Percentiles rank a stretch among this genome's conserved stretches.
Conservation (phyloP, 2,888 invertebrate species). For the Microctonus hyperodae region DNA sequence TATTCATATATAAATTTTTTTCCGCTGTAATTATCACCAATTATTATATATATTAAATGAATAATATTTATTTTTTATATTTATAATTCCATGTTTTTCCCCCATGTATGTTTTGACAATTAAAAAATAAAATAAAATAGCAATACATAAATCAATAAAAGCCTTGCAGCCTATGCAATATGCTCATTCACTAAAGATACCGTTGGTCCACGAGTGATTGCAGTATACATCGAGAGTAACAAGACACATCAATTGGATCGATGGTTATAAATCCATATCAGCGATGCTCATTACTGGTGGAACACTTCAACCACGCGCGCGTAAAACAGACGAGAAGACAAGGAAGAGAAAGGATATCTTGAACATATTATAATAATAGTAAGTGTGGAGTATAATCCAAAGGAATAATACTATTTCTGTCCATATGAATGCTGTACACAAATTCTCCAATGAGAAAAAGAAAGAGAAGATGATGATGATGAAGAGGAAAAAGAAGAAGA, state of each 20-base stretch:
- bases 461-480: conserved; percentile 18
- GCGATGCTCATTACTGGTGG: conserved; percentile 50
- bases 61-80: too few relatives aligned
- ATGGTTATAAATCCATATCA: conserved; percentile 54
- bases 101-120: too few relatives aligned
- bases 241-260: conserved; percentile 21
- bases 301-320: conserved; percentile 32
- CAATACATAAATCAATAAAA: too few relatives aligned
- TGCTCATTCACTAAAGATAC: conserved; percentile 9
- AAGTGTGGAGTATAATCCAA: too few relatives aligned
- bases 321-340: background rate
- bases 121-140: too few relatives aligned
- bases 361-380: too few relatives aligned
- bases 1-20: too few relatives aligned
- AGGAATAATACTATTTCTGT: conserved; percentile 38
- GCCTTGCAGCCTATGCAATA: too few relatives aligned
- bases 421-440: conserved; percentile 31
- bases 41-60: too few relatives aligned
- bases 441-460: conserved; percentile 32
- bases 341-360: too few relatives aligned
- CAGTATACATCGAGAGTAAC: background rate
- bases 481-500: conserved; percentile 9
- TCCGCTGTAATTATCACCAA: too few relatives aligned
- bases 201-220: conserved; percentile 12
- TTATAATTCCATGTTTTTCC: too few relatives aligned